phyloP scores from a whole-genome alignment of 92 coral and sea anemone species.

The Umimayanthus chanpuru region DNA sequence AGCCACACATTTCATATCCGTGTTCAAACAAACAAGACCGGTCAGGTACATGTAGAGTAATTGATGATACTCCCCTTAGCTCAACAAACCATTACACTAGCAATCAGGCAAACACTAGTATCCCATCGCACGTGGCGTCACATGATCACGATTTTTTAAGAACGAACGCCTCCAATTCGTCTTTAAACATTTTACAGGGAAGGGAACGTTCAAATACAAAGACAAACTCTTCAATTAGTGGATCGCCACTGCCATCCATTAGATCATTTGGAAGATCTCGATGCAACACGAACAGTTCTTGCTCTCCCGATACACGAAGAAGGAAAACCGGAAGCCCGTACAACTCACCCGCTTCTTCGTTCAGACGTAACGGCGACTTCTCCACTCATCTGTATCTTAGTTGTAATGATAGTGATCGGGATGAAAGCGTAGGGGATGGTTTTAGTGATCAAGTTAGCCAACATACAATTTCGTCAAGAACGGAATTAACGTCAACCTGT shows the following conservation, averaged over 20 bases:
- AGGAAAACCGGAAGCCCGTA: conserved; percentile 42
- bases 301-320: conserved; percentile 11
- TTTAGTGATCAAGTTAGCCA: neutral
- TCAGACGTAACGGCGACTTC: conserved; percentile 40
- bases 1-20: conserved; percentile 1
- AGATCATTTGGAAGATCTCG: conserved; percentile 5
- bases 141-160: neutral
- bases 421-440: neutral
- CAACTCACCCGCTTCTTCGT: conserved; percentile 25
- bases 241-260: neutral
- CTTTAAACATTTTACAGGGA: neutral
- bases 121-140: too few species aligned
- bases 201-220: neutral
- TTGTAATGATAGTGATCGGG: conserved; percentile 33
- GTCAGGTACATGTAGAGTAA: neutral
- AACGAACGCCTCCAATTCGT: conserved; percentile 2
- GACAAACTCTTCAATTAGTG: neutral
- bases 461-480: neutral
- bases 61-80: neutral
- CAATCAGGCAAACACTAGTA: too few species aligned
- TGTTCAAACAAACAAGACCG: neutral
- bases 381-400: conserved; percentile 57
- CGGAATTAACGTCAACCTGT: neutral
- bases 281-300: conserved; percentile 6
- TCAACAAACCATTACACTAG: neutral